Base-by-base conservation (phyloP, 2,113 vertebrate species). In the Ciconia boyciana region DNA sequence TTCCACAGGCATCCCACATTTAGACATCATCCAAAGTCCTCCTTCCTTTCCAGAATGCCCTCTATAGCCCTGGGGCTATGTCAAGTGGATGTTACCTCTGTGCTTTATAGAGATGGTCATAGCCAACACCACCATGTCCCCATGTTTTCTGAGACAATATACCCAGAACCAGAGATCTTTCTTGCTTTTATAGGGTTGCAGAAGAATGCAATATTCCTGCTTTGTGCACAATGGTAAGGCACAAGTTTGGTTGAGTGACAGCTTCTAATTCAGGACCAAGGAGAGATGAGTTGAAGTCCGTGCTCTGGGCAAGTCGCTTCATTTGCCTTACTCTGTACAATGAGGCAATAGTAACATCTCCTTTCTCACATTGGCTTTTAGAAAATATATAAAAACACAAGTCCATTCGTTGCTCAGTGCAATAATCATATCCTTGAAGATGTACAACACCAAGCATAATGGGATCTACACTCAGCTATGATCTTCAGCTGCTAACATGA, bases 61-160 rank as follows among this genome's bases (percentile, higher is more conserved):
- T 39, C 41, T 32, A 3, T 6, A 70, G 52, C 29, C 17, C 43
- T 21, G 10, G 26, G 46, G 6, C 25, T 31, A 4, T 2, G 2
- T 11, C 22, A 46, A 5, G 32, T 11, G 13, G 6, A 0, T 7
- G 6, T 25, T 3, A 32, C n/a, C 57, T 36, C 25, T 36, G 6
- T 16, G n/a, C 39, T 82, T 26, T 12, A 10, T 2, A 25, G 43
- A 29, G 4, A 4, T 3, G 25, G 39, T 9, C 51, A 13, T 3
- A 43, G 22, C 48, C 74, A 83, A 7, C 10, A 22, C 6, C 39
- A 29, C 19, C 14, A 13, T 0, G 1, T 2, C 76, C 44, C 8
- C 31, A 4, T 24, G 4, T 26, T 55, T 89, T 34, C 41, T 57
- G 26, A 46, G 39, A 25, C 8, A 49, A 49, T 7, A 16, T 4